These are phyloP conservation scores for Agapornis canus DNA, from an alignment of 2,797 vertebrate genomes.

Conservation along the genomic window DNA sequence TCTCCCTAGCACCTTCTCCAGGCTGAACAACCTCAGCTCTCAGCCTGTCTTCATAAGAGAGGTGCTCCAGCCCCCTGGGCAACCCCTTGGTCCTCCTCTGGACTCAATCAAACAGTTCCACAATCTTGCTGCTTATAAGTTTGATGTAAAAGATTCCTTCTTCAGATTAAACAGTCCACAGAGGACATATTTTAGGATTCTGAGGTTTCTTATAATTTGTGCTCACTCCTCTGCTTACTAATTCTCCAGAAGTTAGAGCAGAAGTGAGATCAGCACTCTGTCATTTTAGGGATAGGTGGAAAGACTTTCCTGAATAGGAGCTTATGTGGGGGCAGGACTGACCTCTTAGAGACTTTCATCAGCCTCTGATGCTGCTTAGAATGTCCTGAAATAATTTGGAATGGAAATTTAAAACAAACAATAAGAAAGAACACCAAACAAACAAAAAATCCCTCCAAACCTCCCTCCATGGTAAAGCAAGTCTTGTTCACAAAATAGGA, in stretches of 20 bases:
- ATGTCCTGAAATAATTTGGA: not conserved
- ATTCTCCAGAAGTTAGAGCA: not conserved
- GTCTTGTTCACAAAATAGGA: not conserved
- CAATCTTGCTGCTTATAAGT: not conserved
- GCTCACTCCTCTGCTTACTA: not conserved
- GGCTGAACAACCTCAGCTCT: not conserved
- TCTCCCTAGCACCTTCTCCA: not conserved
- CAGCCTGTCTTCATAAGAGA: not conserved
- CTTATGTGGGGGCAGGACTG: not conserved
- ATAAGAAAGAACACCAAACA: not conserved
- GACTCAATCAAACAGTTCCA: not conserved
- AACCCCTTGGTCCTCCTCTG: not conserved
- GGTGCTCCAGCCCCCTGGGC: not conserved
- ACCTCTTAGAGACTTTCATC: not conserved
- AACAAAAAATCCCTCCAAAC: not conserved
- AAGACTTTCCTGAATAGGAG: not conserved
- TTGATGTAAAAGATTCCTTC: not conserved
- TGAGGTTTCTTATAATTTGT: not conserved
- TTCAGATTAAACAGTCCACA: not conserved
- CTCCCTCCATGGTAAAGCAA: not conserved
- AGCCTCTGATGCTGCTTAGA: not conserved
- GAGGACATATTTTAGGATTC: not conserved
- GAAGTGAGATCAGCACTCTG: not conserved
- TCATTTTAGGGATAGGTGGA: rapidly evolving
- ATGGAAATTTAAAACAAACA: not conserved